Evolutionary conservation across 2,797 vertebrate species (phyloP).

Genomic region (Smutsia gigantea): DNA sequence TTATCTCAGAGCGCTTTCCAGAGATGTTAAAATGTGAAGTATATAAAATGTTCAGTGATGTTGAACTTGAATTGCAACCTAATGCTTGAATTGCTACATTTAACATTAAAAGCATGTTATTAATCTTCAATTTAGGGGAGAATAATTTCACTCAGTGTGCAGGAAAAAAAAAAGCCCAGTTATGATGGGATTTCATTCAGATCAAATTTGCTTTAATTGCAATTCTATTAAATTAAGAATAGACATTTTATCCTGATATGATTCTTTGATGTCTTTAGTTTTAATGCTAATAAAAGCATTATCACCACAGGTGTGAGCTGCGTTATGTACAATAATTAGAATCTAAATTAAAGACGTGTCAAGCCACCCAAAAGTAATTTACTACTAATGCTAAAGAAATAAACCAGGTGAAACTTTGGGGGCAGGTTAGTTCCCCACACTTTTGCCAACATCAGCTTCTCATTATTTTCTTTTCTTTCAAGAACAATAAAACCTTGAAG

Average conservation of each 20-base stretch:
- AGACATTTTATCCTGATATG: constrained; percentile 79
- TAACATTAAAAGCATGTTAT: constrained; percentile 82
- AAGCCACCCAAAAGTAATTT: constrained; percentile 78
- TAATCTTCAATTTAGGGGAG: constrained; percentile 82
- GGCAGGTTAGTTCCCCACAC: neutral
- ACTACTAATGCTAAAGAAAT: constrained; percentile 65
- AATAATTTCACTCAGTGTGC: constrained; percentile 79
- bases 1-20: constrained; percentile 78
- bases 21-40: constrained; percentile 82
- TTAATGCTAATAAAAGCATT: constrained; percentile 83
- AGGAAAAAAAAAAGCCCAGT: constrained; percentile 71
- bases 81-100: constrained; percentile 76
- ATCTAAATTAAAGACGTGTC: constrained; percentile 80
- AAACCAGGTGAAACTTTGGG: constrained; percentile 63
- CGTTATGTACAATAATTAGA: constrained; percentile 83
- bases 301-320: constrained; percentile 84
- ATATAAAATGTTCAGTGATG: constrained; percentile 80
- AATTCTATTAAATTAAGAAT: constrained; percentile 83
- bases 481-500: constrained; percentile 47
- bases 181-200: constrained; percentile 78
- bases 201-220: constrained; percentile 84
- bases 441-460: constrained; percentile 35
- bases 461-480: constrained; percentile 33
- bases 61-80: constrained; percentile 78
- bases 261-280: constrained; percentile 83